These are phyloP conservation scores for Agrenia bidenticulata DNA, from an alignment of 2,888 invertebrate genomes.

Conservation along the genomic window DNA sequence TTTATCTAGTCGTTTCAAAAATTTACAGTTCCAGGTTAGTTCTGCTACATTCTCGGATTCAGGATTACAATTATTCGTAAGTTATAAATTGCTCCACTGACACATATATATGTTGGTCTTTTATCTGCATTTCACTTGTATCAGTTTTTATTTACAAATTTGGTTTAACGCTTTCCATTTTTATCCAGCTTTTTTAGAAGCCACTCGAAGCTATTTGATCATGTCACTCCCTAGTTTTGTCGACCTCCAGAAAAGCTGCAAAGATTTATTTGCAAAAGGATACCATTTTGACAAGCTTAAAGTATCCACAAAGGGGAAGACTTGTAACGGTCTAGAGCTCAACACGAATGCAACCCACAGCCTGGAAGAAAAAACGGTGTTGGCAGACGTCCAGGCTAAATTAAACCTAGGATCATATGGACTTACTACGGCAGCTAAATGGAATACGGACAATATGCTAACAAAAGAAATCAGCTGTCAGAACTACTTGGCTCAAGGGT, in stretches of 20 bases:
- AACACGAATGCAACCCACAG: constrained; percentile 12
- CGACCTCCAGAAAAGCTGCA: constrained; percentile 26
- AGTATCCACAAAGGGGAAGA: constrained; percentile 19
- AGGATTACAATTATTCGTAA: too few species aligned
- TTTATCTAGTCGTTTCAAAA: too few species aligned
- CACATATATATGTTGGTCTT: too few species aligned
- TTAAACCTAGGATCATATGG: constrained; percentile 7
- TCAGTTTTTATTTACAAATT: too few species aligned
- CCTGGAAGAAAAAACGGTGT: background rate
- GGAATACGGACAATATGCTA: constrained; percentile 29
- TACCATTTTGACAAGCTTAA: constrained; percentile 22
- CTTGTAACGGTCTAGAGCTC: constrained; percentile 26
- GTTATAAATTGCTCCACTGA: too few species aligned
- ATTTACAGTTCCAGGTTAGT: too few species aligned
- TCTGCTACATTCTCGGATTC: too few species aligned
- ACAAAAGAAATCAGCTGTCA: constrained; percentile 23
- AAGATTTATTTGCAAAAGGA: constrained; percentile 28
- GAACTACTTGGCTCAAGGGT: constrained; percentile 21
- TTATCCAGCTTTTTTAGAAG: too few species aligned
- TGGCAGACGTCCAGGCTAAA: background rate
- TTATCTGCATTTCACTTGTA: too few species aligned
- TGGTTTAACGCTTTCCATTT: too few species aligned
- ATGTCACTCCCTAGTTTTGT: constrained; percentile 23
- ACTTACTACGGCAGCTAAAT: constrained; percentile 17
- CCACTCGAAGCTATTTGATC: too few species aligned